These are phyloP conservation scores for Stomatorhinus ivindoensis DNA, from an alignment of 2,113 vertebrate species.

Conservation along the genomic window DNA sequence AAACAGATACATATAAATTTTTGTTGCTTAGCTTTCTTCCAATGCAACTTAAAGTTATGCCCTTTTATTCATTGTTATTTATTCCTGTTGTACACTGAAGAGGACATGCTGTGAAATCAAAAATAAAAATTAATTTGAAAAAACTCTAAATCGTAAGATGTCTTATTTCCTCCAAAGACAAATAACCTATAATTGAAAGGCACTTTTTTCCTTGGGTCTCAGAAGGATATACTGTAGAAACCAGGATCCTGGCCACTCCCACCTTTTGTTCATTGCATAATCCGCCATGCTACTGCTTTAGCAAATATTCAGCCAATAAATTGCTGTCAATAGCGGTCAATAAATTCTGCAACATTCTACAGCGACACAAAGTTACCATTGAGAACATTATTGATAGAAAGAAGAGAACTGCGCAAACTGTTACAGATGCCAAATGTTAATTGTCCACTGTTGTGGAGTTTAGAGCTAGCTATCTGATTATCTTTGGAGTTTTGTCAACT, in stretches of 20 bases:
- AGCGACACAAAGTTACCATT: background rate
- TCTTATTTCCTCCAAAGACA: too few relatives aligned
- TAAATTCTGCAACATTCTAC: background rate
- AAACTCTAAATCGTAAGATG: too few relatives aligned
- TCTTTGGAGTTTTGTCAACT: background rate
- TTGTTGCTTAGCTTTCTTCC: background rate
- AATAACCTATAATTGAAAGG: too few relatives aligned
- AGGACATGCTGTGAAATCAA: too few relatives aligned
- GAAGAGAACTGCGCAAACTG: background rate
- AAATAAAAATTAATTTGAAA: too few relatives aligned
- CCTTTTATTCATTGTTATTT: background rate
- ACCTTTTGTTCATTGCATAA: background rate
- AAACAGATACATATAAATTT: background rate
- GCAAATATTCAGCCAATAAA: background rate
- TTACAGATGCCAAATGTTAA: background rate
- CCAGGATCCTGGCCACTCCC: background rate
- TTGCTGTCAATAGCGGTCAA: background rate
- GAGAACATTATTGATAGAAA: background rate
- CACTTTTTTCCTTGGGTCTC: too few relatives aligned
- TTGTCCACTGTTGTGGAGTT: background rate
- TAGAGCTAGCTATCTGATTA: background rate
- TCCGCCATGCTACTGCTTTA: background rate
- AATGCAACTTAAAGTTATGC: background rate
- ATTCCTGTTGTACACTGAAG: too few relatives aligned
- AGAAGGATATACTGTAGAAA: too few relatives aligned